phyloP scores from a whole-genome alignment of 2,797 vertebrate genomes.

The Pampus argenteus region DNA sequence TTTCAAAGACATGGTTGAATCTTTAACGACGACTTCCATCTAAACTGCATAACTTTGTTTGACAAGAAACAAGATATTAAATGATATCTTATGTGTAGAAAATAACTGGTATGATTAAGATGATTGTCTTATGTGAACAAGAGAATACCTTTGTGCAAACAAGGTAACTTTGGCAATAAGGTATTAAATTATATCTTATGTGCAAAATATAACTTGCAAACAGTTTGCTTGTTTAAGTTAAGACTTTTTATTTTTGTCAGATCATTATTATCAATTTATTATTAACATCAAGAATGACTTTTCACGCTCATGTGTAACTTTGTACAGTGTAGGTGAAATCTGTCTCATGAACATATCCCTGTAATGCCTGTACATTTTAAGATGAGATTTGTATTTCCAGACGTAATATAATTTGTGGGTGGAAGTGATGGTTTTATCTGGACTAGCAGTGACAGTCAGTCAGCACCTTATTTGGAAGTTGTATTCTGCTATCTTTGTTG shows the following conservation, averaged over 20 bases:
- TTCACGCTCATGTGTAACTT: background rate
- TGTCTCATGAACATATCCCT: conserved; percentile 25
- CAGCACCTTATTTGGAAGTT: conserved; percentile 13
- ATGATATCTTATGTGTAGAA: background rate
- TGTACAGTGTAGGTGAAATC: conserved; percentile 5
- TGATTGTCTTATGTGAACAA: too few species aligned
- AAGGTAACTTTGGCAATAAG: background rate
- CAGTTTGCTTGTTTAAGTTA: too few species aligned
- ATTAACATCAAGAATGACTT: background rate
- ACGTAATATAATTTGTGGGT: conserved; percentile 9
- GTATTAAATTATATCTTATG: background rate
- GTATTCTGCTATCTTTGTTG: background rate
- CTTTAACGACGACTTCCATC: background rate
- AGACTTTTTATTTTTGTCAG: background rate
- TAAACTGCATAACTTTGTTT: conserved; percentile 11
- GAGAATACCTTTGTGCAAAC: too few species aligned
- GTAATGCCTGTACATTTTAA: conserved; percentile 35
- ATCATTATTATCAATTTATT: background rate
- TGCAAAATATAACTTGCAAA: background rate
- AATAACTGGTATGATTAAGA: too few species aligned
- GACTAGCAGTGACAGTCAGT: background rate
- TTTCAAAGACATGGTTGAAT: conserved; percentile 3
- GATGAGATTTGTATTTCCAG: conserved; percentile 16
- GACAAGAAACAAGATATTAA: background rate
- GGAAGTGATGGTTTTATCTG: background rate